Evolutionary conservation across 2,888 invertebrate species (phyloP), one percentile per base, ranked within the genome.

Genomic region (Leptarthrus brevirostris): DNA sequence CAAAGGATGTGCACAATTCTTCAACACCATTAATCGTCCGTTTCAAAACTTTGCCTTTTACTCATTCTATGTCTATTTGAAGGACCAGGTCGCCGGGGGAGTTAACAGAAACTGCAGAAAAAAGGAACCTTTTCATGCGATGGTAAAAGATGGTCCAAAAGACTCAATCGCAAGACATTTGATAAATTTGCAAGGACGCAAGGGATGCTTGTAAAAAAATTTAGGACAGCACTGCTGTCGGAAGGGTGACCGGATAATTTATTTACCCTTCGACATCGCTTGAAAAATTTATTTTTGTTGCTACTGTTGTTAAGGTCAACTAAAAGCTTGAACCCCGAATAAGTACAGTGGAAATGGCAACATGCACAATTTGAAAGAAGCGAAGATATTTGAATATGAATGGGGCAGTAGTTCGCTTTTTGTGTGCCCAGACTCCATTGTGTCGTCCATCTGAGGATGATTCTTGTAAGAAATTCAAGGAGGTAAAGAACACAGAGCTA

Each of bases 191-290:
- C 12, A 69, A 61, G 56, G 69, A 22, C 58, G 30, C 72, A 72
- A 22, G 4, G 56, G 58, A 56, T 72, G 69, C 47, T 69, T 49
- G 64, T 1, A 26, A 34, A 16, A 49, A 69, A 52, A 56, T 22
- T 49, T 34, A 30, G 56, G 58, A 24, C 69, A 64, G 53, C 24
- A 20, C 44, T n/a, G n/a, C n/a, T 73, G 20, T 54, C 47, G 61
- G 30, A 74, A 75, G 70, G 66, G 61, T 71, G 73, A 22, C 73
- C 75, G 47, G 61, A 74, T 73, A 74, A 75, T 75, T 75, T 75
- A 75, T 75, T 73, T 73, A 75, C 73, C 75, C 73, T 72, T 72
- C 72, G 72, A 72, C 58, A 72, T 72, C n/a, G 26, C 16, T 40
- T 16, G 20, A 12, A 8, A 24, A 52, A 49, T 69, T 26, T 52